Percentiles rank a stretch among this genome's conserved stretches.
These are phyloP conservation scores for Epinotia demarniana DNA, from an alignment of 2,888 invertebrate species.

Conservation along the genomic window DNA sequence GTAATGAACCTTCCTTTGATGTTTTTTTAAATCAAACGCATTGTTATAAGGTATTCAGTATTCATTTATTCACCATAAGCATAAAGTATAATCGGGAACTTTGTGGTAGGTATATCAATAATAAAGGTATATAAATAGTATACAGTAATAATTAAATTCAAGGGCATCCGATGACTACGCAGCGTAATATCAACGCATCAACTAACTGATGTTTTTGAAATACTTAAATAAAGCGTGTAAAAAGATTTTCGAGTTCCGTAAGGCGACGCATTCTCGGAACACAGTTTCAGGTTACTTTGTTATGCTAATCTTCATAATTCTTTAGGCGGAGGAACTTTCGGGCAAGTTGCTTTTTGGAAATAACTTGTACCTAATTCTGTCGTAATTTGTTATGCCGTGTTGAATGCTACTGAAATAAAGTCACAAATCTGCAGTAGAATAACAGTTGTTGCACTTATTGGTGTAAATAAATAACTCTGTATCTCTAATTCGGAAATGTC, in stretches of 20 bases:
- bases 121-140: no score
- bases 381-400: constrained; percentile 72
- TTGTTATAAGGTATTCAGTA: not conserved
- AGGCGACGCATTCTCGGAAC: constrained; percentile 74
- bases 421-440: constrained; percentile 18
- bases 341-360: constrained; percentile 77
- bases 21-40: not conserved
- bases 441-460: not conserved
- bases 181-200: not conserved
- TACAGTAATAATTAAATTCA: no score
- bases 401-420: constrained; percentile 43
- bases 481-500: not conserved
- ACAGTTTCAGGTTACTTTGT: constrained; percentile 81
- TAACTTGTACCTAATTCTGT: constrained; percentile 76
- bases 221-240: constrained; percentile 55
- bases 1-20: not conserved
- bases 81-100: no score
- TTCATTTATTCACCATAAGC: no score
- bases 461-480: not conserved
- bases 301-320: constrained; percentile 84
- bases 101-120: no score
- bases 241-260: constrained; percentile 68
- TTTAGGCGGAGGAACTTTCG: constrained; percentile 77
- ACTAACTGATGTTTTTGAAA: constrained; percentile 31
- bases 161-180: not conserved